These are phyloP conservation scores for Chionomys nivalis DNA, from an alignment of 2,113 vertebrate species.

Conservation along the genomic window DNA sequence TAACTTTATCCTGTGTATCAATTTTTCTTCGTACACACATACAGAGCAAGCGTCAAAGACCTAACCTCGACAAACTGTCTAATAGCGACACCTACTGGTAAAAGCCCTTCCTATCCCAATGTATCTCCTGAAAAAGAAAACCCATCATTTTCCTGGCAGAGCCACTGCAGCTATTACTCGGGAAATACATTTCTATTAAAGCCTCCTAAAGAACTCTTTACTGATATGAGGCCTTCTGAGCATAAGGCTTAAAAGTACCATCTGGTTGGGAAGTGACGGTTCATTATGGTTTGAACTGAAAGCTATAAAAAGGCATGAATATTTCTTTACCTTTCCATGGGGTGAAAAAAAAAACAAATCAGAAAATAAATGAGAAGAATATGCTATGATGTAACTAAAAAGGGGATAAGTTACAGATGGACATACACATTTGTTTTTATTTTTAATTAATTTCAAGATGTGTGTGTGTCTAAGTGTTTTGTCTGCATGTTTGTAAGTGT, in stretches of 20 bases:
- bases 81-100: constrained; percentile 79
- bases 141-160: not conserved
- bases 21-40: not conserved
- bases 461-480: not conserved
- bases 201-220: constrained; percentile 57
- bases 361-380: not conserved
- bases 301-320: constrained; percentile 63
- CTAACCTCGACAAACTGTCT: constrained; percentile 37
- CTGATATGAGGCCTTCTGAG: constrained; percentile 51
- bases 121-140: constrained; percentile 45
- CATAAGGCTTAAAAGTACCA: constrained; percentile 59
- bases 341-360: not conserved
- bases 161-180: constrained; percentile 48
- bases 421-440: not conserved
- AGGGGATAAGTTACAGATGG: not conserved
- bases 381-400: not conserved
- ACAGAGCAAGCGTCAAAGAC: not conserved
- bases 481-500: not conserved
- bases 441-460: not conserved
- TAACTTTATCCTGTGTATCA: not conserved
- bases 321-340: constrained; percentile 30
- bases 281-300: constrained; percentile 64
- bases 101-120: constrained; percentile 38
- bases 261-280: constrained; percentile 59
- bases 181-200: constrained; percentile 65